Evolutionary conservation across 1,140 invertebrate species (phyloP).

Genomic region (Scaptodrosophila lebanonensis): DNA sequence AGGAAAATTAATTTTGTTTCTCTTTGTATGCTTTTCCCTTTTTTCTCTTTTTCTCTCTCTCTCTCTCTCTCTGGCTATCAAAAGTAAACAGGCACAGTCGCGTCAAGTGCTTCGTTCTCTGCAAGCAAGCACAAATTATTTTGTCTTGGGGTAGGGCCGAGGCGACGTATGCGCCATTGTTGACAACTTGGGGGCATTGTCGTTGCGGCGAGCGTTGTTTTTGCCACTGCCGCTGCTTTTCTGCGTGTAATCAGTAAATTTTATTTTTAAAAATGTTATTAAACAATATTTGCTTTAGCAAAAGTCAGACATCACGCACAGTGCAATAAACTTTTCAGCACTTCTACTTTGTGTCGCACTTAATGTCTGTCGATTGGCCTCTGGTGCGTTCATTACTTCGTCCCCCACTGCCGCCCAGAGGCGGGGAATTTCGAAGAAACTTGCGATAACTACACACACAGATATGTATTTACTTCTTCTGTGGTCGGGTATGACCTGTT

Average conservation of each 20-base stretch:
- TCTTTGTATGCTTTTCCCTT: neutral
- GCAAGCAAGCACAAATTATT: conserved; percentile 31
- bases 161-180: conserved; percentile 41
- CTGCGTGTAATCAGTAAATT: conserved; percentile 65
- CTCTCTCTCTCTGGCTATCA: conserved; percentile 27
- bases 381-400: conserved; percentile 16
- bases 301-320: conserved; percentile 55
- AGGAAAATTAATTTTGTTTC: too few species aligned
- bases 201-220: neutral
- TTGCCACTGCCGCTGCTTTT: conserved; percentile 18
- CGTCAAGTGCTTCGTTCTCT: conserved; percentile 1
- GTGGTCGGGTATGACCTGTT: too few species aligned
- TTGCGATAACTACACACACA: conserved; percentile 46
- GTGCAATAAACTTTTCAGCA: conserved; percentile 72
- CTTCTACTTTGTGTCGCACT: conserved; percentile 26
- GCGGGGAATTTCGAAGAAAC: conserved; percentile 10
- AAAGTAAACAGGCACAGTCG: conserved; percentile 23
- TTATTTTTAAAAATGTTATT: conserved; percentile 73
- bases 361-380: conserved; percentile 3
- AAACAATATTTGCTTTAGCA: conserved; percentile 70
- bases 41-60: neutral
- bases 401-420: too few species aligned
- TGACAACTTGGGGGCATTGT: neutral
- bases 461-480: too few species aligned
- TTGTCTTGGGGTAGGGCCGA: conserved; percentile 59